Evolutionary conservation across 2,888 invertebrate genomes (phyloP).

Genomic region (Liopterus haemorrhoidalis): DNA sequence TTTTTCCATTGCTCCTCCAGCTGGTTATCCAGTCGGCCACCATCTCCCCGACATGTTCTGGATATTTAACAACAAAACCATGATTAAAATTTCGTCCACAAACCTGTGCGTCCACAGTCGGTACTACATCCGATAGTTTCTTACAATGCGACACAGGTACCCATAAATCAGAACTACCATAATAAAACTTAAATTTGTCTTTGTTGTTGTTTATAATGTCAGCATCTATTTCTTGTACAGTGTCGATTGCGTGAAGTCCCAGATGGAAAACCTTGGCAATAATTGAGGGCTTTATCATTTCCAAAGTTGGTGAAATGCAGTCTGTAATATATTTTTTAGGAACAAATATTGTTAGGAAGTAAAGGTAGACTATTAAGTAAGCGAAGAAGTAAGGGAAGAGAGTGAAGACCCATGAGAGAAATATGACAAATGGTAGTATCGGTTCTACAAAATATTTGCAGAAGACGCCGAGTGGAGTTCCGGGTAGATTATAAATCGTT

Average conservation of each 20-base stretch:
- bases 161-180: constrained; percentile 77
- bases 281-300: constrained; percentile 55
- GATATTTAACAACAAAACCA: constrained; percentile 71
- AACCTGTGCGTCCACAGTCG: constrained; percentile 55
- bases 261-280: constrained; percentile 62
- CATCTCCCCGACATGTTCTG: constrained; percentile 50
- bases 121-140: constrained; percentile 56
- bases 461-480: constrained; percentile 65
- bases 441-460: constrained; percentile 59
- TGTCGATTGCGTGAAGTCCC: constrained; percentile 75
- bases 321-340: constrained; percentile 48
- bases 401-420: constrained; percentile 49
- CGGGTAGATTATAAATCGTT: constrained; percentile 76
- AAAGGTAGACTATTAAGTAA: constrained; percentile 50
- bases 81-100: constrained; percentile 61
- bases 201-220: constrained; percentile 53
- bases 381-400: constrained; percentile 53
- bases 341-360: constrained; percentile 51
- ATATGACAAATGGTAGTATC: constrained; percentile 46
- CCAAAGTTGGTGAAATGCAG: constrained; percentile 50
- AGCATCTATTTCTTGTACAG: constrained; percentile 61
- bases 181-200: constrained; percentile 70
- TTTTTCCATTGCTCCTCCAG: no score
- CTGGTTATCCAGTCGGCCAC: constrained; percentile 41
- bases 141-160: constrained; percentile 67